Percentiles rank a stretch among this genome's conserved stretches.
Conservation (phyloP, 2,888 invertebrate species). For the Toxonevra muliebris region DNA sequence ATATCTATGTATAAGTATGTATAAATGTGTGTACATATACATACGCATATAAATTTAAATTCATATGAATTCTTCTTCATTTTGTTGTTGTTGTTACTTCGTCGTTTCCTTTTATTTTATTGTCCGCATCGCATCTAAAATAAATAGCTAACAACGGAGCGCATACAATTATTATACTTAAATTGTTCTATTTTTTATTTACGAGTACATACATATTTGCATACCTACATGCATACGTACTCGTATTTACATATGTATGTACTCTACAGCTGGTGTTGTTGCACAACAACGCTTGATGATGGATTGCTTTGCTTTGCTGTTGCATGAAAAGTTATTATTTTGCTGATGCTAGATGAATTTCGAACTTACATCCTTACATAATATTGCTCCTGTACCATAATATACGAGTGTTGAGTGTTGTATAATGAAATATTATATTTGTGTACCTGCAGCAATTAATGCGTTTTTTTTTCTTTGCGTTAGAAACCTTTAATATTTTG, state of each 20-base stretch:
- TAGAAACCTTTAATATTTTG: no score
- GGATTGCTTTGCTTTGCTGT: background rate
- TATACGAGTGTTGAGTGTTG: no score
- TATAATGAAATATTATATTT: no score
- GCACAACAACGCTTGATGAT: no score
- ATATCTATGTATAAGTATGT: background rate
- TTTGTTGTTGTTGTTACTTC: background rate
- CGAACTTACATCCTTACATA: no score
- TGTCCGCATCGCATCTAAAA: background rate
- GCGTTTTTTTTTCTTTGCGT: no score
- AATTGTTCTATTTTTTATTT: background rate
- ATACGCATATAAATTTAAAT: background rate
- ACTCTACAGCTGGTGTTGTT: no score
- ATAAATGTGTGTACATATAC: background rate
- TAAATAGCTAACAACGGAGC: no score
- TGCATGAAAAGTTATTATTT: background rate
- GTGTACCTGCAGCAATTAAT: no score
- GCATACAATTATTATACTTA: no score
- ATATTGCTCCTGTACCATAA: no score
- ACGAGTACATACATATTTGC: background rate
- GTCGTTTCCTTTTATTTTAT: background rate
- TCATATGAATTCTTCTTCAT: background rate
- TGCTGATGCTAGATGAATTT: background rate
- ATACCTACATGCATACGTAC: background rate
- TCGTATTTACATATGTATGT: background rate